A percentile compares a stretch with the other conserved stretches of the same genome.
These are phyloP conservation scores for Sterna hirundo DNA, from an alignment of 2,113 vertebrate species.

Conservation along the genomic window DNA sequence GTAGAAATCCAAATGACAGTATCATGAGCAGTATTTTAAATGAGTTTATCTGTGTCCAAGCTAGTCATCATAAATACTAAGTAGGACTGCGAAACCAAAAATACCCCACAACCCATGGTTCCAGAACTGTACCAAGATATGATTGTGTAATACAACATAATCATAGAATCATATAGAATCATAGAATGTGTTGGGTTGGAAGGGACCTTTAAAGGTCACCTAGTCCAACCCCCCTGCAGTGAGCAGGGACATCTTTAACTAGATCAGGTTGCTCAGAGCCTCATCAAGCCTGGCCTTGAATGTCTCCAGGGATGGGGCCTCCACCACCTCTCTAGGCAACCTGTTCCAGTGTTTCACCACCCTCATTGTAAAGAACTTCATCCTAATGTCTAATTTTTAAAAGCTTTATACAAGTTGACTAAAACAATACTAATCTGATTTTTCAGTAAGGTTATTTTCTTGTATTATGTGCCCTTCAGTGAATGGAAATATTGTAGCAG, in stretches of 20 bases:
- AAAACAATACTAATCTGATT: background rate
- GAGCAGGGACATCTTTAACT: no score
- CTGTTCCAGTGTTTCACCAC: no score
- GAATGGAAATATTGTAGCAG: background rate
- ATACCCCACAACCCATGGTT: background rate
- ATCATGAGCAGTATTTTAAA: background rate
- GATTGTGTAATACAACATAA: background rate
- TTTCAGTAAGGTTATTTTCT: background rate
- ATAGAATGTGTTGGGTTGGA: no score
- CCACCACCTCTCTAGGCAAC: no score
- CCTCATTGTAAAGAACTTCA: no score
- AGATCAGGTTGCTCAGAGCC: no score
- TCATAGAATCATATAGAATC: no score
- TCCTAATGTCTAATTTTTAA: background rate
- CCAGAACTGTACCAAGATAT: background rate
- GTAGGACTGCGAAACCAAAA: background rate
- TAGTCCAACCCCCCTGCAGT: no score
- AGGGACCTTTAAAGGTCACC: no score
- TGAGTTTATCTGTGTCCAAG: background rate
- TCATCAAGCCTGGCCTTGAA: no score
- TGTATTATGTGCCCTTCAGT: background rate
- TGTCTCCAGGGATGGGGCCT: no score
- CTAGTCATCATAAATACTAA: background rate
- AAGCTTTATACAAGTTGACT: background rate
- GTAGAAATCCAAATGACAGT: background rate